Conservation (phyloP, 2,888 invertebrate species). For the Agrotis puta region DNA sequence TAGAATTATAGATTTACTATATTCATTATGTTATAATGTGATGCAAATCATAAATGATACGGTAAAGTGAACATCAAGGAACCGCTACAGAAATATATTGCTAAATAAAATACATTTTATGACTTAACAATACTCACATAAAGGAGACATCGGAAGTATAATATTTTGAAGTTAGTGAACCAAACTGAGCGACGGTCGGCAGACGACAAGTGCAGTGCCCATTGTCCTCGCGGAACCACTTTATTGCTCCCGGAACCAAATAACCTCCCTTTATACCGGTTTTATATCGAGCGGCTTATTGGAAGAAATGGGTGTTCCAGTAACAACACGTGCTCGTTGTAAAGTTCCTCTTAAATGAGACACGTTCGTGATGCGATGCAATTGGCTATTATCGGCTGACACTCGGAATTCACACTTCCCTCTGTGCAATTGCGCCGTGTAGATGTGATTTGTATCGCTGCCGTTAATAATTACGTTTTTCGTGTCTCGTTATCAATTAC, state of each 20-base stretch:
- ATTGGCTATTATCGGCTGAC: conserved; percentile 43
- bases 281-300: conserved; percentile 85
- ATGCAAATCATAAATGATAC: not conserved
- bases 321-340: conserved; percentile 52
- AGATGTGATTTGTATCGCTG: too few species aligned
- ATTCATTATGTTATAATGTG: conserved; percentile 1
- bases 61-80: not conserved
- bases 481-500: too few species aligned
- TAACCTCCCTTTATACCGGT: conserved; percentile 84
- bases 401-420: too few species aligned
- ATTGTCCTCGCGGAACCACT: conserved; percentile 85
- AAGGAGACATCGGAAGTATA: conserved; percentile 46
- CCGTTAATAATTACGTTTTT: too few species aligned
- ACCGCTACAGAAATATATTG: conserved; percentile 19
- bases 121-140: conserved; percentile 37
- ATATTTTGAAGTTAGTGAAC: conserved; percentile 63
- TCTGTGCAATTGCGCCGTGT: too few species aligned
- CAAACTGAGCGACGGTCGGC: conserved; percentile 59
- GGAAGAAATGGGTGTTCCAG: conserved; percentile 65
- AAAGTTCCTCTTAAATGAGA: conserved; percentile 50
- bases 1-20: not conserved
- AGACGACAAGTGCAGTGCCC: conserved; percentile 81
- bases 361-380: conserved; percentile 34
- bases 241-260: conserved; percentile 88
- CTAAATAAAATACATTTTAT: conserved; percentile 27